phyloP scores from a whole-genome alignment of 2,888 invertebrate species.

The Apoda limacodes region DNA sequence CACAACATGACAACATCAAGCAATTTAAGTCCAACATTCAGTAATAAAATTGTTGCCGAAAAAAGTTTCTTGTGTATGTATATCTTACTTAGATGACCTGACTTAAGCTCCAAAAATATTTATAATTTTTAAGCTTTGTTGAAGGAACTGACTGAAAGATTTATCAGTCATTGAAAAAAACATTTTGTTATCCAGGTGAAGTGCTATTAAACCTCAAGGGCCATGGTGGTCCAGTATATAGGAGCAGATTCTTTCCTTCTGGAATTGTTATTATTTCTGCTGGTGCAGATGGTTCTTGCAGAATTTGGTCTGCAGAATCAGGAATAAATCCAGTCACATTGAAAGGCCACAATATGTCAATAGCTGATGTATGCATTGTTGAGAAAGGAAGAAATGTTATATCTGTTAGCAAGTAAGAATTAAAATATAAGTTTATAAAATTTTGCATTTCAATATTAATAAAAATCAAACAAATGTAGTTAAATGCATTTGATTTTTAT shows the following conservation, averaged over 20 bases:
- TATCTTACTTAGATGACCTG: too few species aligned
- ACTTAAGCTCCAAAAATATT: conserved; percentile 1
- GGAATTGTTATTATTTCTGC: conserved; percentile 75
- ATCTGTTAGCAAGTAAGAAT: conserved; percentile 74
- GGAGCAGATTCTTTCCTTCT: conserved; percentile 77
- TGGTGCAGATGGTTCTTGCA: conserved; percentile 76
- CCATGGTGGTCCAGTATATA: conserved; percentile 76
- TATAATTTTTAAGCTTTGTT: conserved; percentile 20
- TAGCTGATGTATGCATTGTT: conserved; percentile 72
- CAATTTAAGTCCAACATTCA: neutral
- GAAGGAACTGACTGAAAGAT: conserved; percentile 31
- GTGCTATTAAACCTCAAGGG: conserved; percentile 64
- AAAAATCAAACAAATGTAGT: too few species aligned
- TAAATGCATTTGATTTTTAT: too few species aligned
- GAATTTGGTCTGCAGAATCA: conserved; percentile 78
- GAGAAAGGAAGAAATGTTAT: conserved; percentile 78
- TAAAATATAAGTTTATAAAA: too few species aligned
- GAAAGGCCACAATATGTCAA: conserved; percentile 73
- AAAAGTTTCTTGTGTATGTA: neutral
- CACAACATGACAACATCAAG: neutral
- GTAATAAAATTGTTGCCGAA: conserved; percentile 1
- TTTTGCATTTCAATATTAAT: too few species aligned
- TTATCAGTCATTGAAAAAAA: too few species aligned
- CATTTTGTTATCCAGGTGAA: conserved; percentile 41
- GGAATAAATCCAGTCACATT: conserved; percentile 64